phyloP scores from a whole-genome alignment of 2,888 invertebrate species.

The Trisateles emortualis region DNA sequence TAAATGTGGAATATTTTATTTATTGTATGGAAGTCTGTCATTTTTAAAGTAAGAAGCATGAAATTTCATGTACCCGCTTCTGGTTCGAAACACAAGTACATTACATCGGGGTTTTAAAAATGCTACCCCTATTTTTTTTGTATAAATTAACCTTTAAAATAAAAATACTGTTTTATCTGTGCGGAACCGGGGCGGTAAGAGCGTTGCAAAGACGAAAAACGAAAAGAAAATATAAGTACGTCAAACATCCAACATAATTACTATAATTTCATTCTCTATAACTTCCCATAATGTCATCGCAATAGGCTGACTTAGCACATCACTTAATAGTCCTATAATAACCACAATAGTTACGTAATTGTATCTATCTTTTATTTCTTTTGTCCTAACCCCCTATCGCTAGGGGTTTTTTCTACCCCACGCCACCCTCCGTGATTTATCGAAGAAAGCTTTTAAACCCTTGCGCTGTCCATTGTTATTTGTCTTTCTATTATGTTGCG shows the following conservation, averaged over 20 bases:
- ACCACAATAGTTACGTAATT: slow-evolving; percentile 76
- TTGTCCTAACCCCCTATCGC: slow-evolving; percentile 39
- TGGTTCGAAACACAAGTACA: too few species aligned
- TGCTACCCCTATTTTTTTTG: too few species aligned
- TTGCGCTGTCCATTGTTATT: slow-evolving; percentile 70
- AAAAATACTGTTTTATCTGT: too few species aligned
- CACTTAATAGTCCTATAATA: slow-evolving; percentile 69
- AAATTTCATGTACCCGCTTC: too few species aligned
- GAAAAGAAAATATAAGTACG: slow-evolving; percentile 12
- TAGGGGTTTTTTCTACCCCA: slow-evolving; percentile 43
- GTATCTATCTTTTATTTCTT: slow-evolving; percentile 70
- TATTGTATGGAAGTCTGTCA: too few species aligned
- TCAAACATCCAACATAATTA: slow-evolving; percentile 25
- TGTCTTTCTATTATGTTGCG: slow-evolving; percentile 59
- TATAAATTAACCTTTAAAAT: too few species aligned
- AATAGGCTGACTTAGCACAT: slow-evolving; percentile 57
- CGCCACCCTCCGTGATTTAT: slow-evolving; percentile 74
- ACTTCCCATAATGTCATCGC: slow-evolving; percentile 26
- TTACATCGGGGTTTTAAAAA: too few species aligned
- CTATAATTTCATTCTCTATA: slow-evolving; percentile 3
- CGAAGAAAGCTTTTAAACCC: slow-evolving; percentile 85
- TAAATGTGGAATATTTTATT: too few species aligned
- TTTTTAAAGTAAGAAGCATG: too few species aligned
- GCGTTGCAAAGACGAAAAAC: slow-evolving; percentile 25
- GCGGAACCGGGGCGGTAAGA: background rate